Evolutionary conservation across 2,888 invertebrate species (phyloP).

Genomic region (Ypsolopha sequella): DNA sequence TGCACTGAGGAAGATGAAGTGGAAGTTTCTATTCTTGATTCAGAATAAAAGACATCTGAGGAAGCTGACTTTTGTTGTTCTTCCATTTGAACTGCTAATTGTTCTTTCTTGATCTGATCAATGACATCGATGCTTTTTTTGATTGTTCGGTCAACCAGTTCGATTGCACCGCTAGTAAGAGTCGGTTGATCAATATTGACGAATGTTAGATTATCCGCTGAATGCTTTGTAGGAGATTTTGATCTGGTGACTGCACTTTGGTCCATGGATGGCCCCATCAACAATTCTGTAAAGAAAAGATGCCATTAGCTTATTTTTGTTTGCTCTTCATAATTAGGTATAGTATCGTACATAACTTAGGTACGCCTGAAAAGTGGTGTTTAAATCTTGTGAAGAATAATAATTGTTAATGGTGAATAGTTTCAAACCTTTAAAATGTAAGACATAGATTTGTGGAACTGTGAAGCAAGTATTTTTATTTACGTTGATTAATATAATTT

Average conservation of each 20-base stretch:
- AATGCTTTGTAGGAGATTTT: slow-evolving; percentile 59
- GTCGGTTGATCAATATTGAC: slow-evolving; percentile 66
- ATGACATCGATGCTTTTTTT: slow-evolving; percentile 56
- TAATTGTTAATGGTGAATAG: too few species aligned
- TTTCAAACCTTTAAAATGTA: too few species aligned
- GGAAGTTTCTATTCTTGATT: slow-evolving; percentile 52
- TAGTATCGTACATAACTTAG: too few species aligned
- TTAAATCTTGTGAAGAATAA: too few species aligned
- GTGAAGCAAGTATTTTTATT: too few species aligned
- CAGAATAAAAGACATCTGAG: slow-evolving; percentile 49
- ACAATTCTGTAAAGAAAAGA: slow-evolving; percentile 47
- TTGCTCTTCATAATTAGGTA: too few species aligned
- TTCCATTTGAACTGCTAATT: slow-evolving; percentile 53
- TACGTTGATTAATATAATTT: too few species aligned
- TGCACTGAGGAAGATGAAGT: slow-evolving; percentile 57
- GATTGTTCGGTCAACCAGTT: slow-evolving; percentile 62
- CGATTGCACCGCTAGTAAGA: slow-evolving; percentile 65
- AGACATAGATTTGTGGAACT: too few species aligned
- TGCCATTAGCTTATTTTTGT: too few species aligned
- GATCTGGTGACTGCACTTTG: slow-evolving; percentile 49
- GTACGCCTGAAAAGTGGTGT: too few species aligned
- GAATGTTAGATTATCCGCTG: slow-evolving; percentile 57
- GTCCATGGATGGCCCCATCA: slow-evolving; percentile 45
- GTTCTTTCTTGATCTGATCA: slow-evolving; percentile 55
- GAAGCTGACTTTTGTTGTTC: slow-evolving; percentile 41